These are phyloP conservation scores for Cloeon dipterum DNA, from an alignment of 2,888 invertebrate genomes.

Conservation along the genomic window DNA sequence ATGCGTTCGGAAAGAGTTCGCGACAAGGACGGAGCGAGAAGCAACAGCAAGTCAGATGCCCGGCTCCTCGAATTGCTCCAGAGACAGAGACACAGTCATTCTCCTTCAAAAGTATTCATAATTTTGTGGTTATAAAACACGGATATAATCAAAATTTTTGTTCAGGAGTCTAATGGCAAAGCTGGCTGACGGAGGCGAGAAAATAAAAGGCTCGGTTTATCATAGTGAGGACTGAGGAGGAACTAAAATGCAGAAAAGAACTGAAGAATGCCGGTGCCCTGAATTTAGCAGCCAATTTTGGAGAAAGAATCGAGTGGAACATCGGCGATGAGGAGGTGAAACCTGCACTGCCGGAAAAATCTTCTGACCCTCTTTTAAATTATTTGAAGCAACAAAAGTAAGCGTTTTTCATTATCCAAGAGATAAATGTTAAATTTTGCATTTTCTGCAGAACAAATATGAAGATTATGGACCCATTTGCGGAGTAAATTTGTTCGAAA, in stretches of 20 bases:
- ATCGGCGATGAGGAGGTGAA: not conserved
- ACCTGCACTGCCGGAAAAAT: not conserved
- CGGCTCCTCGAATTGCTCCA: not conserved
- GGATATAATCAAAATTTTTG: not conserved
- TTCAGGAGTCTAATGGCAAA: not conserved
- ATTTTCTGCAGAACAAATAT: too few species aligned
- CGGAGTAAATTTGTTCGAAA: too few species aligned
- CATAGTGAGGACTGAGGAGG: not conserved
- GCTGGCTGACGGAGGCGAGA: not conserved
- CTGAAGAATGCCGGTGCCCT: not conserved
- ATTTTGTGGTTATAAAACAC: too few species aligned
- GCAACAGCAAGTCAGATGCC: not conserved
- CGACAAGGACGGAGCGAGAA: too few species aligned
- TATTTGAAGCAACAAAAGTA: not conserved
- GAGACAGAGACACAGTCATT: not conserved
- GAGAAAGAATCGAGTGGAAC: not conserved
- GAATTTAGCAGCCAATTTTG: not conserved
- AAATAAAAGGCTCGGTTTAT: not conserved
- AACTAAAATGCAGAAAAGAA: not conserved
- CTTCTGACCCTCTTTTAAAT: not conserved
- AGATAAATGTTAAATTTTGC: too few species aligned
- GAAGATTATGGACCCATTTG: too few species aligned
- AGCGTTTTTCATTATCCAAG: too few species aligned
- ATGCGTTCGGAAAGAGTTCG: too few species aligned
- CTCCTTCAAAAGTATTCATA: too few species aligned